Conservation (phyloP, 2,797 vertebrate genomes). For the Tokudaia muenninki region DNA sequence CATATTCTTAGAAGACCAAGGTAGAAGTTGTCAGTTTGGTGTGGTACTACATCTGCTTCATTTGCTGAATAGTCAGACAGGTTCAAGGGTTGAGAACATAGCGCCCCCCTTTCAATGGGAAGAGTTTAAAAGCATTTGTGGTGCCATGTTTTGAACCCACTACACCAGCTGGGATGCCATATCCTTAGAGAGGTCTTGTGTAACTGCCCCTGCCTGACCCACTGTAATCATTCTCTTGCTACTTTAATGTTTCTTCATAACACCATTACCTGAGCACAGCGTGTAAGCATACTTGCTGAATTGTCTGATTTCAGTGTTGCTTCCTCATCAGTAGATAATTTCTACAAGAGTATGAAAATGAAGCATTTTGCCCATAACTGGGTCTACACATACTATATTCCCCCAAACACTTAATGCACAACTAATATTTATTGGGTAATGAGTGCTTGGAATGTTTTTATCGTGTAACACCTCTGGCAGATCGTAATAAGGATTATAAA, state of each 20-base stretch:
- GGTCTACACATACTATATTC: background rate
- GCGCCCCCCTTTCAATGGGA: background rate
- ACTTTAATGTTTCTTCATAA: slow-evolving; percentile 27
- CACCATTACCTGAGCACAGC: background rate
- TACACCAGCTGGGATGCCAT: background rate
- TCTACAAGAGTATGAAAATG: background rate
- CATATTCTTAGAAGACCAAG: background rate
- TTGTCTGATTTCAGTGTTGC: slow-evolving; percentile 19
- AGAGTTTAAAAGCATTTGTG: background rate
- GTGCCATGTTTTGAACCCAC: background rate
- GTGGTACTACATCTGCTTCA: background rate
- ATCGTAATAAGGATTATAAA: background rate
- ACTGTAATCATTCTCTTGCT: background rate
- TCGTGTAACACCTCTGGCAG: background rate
- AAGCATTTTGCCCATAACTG: background rate
- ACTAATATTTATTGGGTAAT: background rate
- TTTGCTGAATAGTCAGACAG: background rate
- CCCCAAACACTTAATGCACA: background rate
- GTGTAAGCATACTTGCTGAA: slow-evolving; percentile 22
- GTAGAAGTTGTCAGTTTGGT: background rate
- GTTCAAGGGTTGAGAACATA: background rate
- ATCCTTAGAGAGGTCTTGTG: background rate
- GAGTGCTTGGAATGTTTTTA: background rate
- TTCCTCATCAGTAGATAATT: background rate
- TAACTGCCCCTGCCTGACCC: too few species aligned